Base-by-base conservation (phyloP, 2,888 invertebrate species). In the Bellardia pandia region DNA sequence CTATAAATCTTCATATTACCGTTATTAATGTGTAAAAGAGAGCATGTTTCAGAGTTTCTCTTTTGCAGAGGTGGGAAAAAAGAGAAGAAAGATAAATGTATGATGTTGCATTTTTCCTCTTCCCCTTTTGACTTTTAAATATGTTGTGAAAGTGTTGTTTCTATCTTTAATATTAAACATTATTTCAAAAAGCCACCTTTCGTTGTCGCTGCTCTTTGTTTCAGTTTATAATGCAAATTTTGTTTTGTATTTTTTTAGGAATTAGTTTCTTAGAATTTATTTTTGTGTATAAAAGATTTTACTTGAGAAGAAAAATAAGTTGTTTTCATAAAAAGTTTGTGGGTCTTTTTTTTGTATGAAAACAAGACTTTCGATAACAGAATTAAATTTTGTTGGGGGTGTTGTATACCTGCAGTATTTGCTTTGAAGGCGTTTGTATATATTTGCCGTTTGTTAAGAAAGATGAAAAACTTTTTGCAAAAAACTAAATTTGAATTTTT, bases 161-260 rank as follows among this genome's bases (percentile, higher is more conserved):
- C n/a, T 77, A 80, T 69, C 23, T 85, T 53, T 77, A 85, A 85
- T 77, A 85, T 74, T 76, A 45, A 45, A 9, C 9, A 87, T 84
- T 84, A 84, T 80, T 45, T 86, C 72, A n/a, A n/a, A n/a, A n/a
- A n/a, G n/a, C 68, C 76, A 81, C 84, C 80, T 85, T 86, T 68
- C n/a, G 40, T 30, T 13, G 30, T 72, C 71, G 48, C 23, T 37
- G 58, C n/a, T n/a, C n/a, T 69, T 68, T 56, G 68, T 79, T 64
- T 62, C 66, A 75, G 82, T 78, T 86, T 82, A 86, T 82, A 58
- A 66, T 62, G 16, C 13, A 30, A 75, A 83, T 64, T 42, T 79
- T 85, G 42, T 68, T 48, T 16, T n/a, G n/a, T n/a, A n/a, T n/a
- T n/a, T n/a, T n/a, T n/a, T n/a, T n/a, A n/a, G n/a, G n/a, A n/a